Evolutionary conservation across 2,797 vertebrate genomes (phyloP).

Genomic region (Caiman crocodilus): DNA sequence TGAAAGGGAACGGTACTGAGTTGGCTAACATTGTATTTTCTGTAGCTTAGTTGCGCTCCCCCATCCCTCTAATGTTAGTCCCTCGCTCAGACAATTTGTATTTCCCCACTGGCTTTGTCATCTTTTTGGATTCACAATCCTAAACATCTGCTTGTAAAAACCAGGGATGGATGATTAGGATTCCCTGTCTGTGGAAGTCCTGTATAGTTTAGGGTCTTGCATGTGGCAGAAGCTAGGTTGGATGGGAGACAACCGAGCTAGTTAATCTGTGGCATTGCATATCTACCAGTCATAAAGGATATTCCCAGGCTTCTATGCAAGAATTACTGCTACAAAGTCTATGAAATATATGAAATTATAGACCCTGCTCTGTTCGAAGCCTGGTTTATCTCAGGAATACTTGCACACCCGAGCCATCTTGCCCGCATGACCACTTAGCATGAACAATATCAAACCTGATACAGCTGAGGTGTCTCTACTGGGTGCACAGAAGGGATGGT

Average conservation of each 20-base stretch:
- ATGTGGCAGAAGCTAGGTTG: rapidly evolving
- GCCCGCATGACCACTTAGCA: background rate
- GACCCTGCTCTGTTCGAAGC: background rate
- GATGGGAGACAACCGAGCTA: background rate
- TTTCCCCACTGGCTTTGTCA: too few relatives aligned
- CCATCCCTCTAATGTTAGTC: too few relatives aligned
- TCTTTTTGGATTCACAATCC: too few relatives aligned
- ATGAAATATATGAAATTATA: background rate
- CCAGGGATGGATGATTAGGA: background rate
- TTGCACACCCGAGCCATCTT: background rate
- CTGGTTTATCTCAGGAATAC: background rate
- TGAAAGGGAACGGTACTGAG: background rate
- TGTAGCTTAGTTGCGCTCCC: too few relatives aligned
- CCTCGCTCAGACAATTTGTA: too few relatives aligned
- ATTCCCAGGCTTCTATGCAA: background rate
- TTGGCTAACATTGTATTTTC: background rate
- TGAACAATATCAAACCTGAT: background rate
- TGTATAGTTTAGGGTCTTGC: rapidly evolving
- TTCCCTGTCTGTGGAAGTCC: background rate
- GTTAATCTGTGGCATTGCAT: background rate
- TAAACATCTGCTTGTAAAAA: background rate
- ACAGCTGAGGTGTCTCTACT: background rate
- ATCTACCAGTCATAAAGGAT: background rate
- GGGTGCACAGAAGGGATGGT: background rate
- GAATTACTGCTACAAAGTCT: background rate